Base-by-base conservation (phyloP, 1,140 invertebrate genomes). In the Psix sp. region DNA sequence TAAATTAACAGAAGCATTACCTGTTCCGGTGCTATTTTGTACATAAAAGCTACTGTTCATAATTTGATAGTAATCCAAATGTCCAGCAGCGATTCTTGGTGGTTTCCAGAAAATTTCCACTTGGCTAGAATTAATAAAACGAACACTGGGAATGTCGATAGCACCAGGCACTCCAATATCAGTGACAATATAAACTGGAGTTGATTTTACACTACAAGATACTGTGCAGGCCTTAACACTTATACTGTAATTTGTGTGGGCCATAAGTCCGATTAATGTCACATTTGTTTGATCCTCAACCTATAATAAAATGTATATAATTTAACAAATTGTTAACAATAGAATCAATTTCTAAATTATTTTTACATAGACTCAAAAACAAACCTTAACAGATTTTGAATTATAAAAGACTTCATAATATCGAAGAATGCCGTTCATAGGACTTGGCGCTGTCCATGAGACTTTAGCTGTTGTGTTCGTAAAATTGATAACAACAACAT, bases 371-470 rank as follows among this genome's bases (percentile, higher is more conserved):
- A 20, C 5, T 6, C 9, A 43, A 43, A 21, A 17, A 56, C 52
- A 11, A 31, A 62, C 68, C 38, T 65, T 59, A 0, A 65, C 9
- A 11, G 52, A 45, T n/a, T 45, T 40, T 2, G 39, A 52, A 6
- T 66, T 84, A 18, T 89, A 91, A 24, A 82, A 78, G 16, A 96
- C 89, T n/a, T 90, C 83, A 81, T 96, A 96, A 56, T 91, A 90
- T 6, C 88, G 86, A 17, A 96, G 87, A 6, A 90, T 88, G 0
- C 95, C 95, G 88, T 96, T 96, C 65, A 90, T 89, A 13, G 89
- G 85, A 3, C 75, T 9, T 0, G 95, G 95, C 6, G 89, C 87
- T 54, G 89, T 82, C 94, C 94, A 96, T 5, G 87, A 86, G 1
- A 96, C 85, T 17, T 88, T 85, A 24, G 94, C 84, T 1, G 91